Evolutionary conservation across 92 coral and sea anemone species (phyloP).

Genomic region (Montipora capitata): DNA sequence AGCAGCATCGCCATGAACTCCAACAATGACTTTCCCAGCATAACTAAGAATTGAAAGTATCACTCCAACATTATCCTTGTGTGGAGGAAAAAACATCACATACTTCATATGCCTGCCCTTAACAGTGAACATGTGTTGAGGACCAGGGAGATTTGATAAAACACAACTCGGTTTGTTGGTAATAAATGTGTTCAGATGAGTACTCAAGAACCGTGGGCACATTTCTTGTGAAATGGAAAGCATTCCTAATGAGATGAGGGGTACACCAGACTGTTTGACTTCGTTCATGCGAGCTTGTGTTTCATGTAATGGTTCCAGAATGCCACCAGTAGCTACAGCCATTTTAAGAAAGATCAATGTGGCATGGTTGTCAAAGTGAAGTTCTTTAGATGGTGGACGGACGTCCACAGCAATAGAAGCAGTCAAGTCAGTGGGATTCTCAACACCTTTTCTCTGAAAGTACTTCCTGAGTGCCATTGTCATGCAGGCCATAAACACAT

Average conservation of each 20-base stretch:
- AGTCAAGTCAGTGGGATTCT: constrained; percentile 80
- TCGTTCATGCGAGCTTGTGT: constrained; percentile 88
- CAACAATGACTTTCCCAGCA: not conserved
- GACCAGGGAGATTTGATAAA: constrained; percentile 95
- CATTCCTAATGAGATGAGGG: constrained; percentile 72
- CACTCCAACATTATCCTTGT: not conserved
- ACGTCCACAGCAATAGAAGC: constrained; percentile 92
- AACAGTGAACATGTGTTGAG: constrained; percentile 58
- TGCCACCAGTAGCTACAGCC: constrained; percentile 77
- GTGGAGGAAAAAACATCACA: not conserved
- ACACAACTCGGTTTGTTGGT: constrained; percentile 82
- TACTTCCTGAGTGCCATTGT: constrained; percentile 84
- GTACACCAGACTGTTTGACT: constrained; percentile 89
- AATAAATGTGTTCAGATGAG: constrained; percentile 55
- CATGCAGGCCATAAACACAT: constrained; percentile 90
- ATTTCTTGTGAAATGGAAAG: constrained; percentile 68
- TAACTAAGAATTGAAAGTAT: not conserved
- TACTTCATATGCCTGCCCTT: not conserved
- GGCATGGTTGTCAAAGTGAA: constrained; percentile 82
- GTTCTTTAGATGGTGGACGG: constrained; percentile 60
- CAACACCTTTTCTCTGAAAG: constrained; percentile 82
- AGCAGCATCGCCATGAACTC: not conserved
- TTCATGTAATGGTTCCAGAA: constrained; percentile 70
- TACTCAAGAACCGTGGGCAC: constrained; percentile 73
- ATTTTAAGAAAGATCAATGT: constrained; percentile 78